A percentile compares a stretch with the other conserved stretches of the same genome.
These are phyloP conservation scores for Pseudopodoces humilis DNA, from an alignment of 2,113 vertebrate genomes.

Conservation along the genomic window DNA sequence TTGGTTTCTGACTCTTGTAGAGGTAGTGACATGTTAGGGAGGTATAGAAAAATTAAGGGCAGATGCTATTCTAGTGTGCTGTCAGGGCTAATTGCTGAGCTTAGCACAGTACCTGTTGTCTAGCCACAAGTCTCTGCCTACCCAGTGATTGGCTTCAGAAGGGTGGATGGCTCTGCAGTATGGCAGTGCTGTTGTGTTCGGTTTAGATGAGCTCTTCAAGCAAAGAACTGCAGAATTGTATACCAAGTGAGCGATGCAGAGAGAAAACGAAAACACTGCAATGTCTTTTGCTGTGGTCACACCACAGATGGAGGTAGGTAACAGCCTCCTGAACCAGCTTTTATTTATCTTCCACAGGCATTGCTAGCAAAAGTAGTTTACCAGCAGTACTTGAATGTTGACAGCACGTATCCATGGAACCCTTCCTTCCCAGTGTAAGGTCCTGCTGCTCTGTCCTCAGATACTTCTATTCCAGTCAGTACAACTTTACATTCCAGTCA, in stretches of 20 bases:
- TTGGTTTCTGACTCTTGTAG: neutral
- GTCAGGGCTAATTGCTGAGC: neutral
- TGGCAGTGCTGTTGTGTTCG: neutral
- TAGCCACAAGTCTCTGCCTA: neutral
- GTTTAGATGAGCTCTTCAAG: neutral
- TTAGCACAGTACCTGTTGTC: neutral
- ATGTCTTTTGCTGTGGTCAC: neutral
- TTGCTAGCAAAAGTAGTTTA: neutral
- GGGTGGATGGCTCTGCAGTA: neutral
- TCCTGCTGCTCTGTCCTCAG: neutral
- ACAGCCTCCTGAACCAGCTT: constrained; percentile 4
- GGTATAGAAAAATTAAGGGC: neutral
- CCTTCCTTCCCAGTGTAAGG: neutral
- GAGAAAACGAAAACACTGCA: neutral
- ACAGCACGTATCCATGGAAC: neutral
- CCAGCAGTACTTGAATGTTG: neutral
- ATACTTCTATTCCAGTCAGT: neutral
- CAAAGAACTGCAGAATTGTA: neutral
- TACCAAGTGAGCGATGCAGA: neutral
- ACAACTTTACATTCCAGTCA: neutral
- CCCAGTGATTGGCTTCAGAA: neutral
- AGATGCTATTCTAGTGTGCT: neutral
- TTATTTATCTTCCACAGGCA: neutral
- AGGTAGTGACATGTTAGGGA: neutral
- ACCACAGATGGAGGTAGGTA: neutral